A percentile compares a stretch with the other conserved stretches of the same genome.
phyloP scores from a whole-genome alignment of 2,797 vertebrate species.

The Fistularia tabacaria region DNA sequence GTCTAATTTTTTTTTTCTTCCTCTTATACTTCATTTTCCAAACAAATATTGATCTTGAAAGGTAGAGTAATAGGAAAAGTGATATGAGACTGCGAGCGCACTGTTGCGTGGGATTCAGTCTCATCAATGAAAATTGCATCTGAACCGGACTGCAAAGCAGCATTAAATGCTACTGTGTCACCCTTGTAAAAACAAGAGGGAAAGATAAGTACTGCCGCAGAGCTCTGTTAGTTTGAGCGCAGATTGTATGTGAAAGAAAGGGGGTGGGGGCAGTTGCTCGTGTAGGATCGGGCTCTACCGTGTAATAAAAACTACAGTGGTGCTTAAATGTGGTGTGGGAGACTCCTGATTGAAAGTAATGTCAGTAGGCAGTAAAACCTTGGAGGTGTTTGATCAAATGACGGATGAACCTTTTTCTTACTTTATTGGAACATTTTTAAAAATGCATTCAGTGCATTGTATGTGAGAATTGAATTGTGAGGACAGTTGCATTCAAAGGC shows the following conservation, averaged over 20 bases:
- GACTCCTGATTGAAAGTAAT: conserved; percentile 20
- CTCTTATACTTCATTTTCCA: no score
- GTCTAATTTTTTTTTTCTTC: conserved; percentile 24
- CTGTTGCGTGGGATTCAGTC: conserved; percentile 19
- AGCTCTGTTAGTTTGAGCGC: conserved; percentile 47
- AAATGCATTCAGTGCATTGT: no score
- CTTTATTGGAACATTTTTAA: no score
- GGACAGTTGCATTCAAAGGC: no score
- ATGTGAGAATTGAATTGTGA: no score
- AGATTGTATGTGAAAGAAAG: conserved; percentile 12
- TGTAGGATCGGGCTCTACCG: conserved; percentile 14
- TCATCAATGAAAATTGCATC: conserved; percentile 36
- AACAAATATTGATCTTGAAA: neutral
- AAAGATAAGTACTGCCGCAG: conserved; percentile 54
- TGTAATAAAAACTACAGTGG: conserved; percentile 40
- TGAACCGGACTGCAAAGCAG: conserved; percentile 19
- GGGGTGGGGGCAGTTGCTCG: conserved; percentile 10
- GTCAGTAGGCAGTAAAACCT: conserved; percentile 8
- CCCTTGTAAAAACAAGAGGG: conserved; percentile 62
- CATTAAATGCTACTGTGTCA: conserved; percentile 42
- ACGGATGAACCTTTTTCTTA: conserved; percentile 11
- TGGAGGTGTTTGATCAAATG: conserved; percentile 32
- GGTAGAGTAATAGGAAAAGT: neutral
- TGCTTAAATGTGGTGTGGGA: conserved; percentile 21
- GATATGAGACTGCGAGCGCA: neutral